phyloP scores from a whole-genome alignment of 1,140 invertebrate genomes.

The Drosophila lini region DNA sequence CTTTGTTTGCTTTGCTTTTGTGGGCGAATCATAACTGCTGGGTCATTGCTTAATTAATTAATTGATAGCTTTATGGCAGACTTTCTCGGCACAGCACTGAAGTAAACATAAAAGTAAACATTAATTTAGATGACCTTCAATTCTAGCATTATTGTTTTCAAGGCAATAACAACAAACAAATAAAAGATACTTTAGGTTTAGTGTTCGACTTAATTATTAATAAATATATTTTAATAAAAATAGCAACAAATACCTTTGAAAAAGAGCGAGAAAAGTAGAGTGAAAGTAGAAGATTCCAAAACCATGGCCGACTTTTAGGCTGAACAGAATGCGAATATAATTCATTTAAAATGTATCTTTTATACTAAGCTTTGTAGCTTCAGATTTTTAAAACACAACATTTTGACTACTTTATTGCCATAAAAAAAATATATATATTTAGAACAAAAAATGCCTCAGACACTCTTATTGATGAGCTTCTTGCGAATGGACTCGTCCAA shows the following conservation, averaged over 20 bases:
- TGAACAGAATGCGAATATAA: neutral
- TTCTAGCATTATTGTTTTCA: neutral
- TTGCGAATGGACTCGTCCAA: slow-evolving; percentile 89
- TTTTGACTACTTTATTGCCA: neutral
- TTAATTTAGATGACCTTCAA: slow-evolving; percentile 2
- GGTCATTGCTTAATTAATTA: slow-evolving; percentile 12
- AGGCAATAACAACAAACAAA: neutral
- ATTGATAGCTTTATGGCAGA: neutral
- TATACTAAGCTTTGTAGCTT: neutral
- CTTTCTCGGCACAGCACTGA: neutral
- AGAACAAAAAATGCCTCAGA: slow-evolving; percentile 17
- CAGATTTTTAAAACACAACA: neutral
- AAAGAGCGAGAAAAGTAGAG: slow-evolving; percentile 16
- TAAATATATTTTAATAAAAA: neutral
- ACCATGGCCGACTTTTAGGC: neutral
- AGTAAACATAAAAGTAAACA: slow-evolving; percentile 3
- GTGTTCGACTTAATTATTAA: neutral
- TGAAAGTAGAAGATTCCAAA: neutral
- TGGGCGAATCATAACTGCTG: neutral
- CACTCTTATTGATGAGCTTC: slow-evolving; percentile 68
- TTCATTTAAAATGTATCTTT: neutral
- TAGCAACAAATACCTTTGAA: neutral
- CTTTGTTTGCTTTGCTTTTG: neutral
- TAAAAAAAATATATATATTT: neutral
- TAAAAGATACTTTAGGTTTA: neutral